Evolutionary conservation across 2,113 vertebrate genomes (phyloP).

Genomic region (Lamprotornis superbus): DNA sequence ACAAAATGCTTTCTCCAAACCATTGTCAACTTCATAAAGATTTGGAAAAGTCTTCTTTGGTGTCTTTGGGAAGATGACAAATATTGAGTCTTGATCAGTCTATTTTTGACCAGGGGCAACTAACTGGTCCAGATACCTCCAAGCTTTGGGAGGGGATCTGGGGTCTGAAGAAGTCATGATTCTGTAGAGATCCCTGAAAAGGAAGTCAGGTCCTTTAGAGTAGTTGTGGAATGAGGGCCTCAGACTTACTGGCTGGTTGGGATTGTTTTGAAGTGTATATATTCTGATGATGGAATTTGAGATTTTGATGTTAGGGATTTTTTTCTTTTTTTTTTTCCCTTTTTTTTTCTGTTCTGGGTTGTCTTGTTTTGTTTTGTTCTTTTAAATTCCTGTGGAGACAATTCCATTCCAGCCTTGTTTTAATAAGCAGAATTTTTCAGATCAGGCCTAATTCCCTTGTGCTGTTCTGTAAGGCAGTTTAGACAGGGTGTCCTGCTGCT

Average conservation of each 20-base stretch:
- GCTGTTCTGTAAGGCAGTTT: background rate
- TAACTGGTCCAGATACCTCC: background rate
- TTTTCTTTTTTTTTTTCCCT: background rate
- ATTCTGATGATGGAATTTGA: background rate
- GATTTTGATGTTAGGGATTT: background rate
- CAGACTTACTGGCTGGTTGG: background rate
- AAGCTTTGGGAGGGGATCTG: background rate
- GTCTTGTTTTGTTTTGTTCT: background rate
- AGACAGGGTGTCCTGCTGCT: background rate
- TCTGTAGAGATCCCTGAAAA: background rate
- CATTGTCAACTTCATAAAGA: background rate
- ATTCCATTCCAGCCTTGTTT: background rate
- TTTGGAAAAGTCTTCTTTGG: background rate
- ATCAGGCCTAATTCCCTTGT: background rate
- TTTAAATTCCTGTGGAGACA: background rate
- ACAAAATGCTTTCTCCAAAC: background rate
- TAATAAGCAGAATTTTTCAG: background rate
- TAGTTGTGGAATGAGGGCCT: background rate
- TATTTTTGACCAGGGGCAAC: background rate
- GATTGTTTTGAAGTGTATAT: background rate
- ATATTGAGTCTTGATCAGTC: background rate
- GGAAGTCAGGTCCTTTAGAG: background rate
- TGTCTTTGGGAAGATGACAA: background rate
- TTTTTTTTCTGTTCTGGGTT: background rate
- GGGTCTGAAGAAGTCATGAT: background rate